Conservation (phyloP, 2,888 invertebrate genomes). For the Nineta flava region DNA sequence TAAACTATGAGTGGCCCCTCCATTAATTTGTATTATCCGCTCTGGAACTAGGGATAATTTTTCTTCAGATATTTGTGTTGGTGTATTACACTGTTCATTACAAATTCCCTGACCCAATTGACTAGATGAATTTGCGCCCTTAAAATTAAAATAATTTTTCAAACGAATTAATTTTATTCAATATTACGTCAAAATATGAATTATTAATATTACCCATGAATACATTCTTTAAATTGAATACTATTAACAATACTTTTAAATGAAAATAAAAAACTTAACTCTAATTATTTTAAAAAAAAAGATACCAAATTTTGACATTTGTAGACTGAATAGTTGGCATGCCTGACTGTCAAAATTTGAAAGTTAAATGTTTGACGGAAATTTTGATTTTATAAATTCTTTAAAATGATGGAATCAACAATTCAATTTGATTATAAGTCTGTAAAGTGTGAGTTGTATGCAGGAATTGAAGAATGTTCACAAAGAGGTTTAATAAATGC, state of each 20-base stretch:
- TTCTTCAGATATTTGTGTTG: slow-evolving; percentile 20
- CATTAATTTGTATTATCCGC: slow-evolving; percentile 44
- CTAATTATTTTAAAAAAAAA: too few relatives aligned
- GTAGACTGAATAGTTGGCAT: not conserved
- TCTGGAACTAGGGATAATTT: slow-evolving; percentile 25
- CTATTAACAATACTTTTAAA: not conserved
- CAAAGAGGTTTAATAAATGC: slow-evolving; percentile 65
- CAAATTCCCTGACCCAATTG: slow-evolving; percentile 54
- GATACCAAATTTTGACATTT: too few relatives aligned
- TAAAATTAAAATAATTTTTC: slow-evolving; percentile 8
- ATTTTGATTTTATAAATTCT: not conserved
- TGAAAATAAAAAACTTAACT: not conserved
- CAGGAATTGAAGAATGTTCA: slow-evolving; percentile 55
- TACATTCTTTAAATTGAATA: not conserved
- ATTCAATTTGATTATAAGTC: slow-evolving; percentile 34
- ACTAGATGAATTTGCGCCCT: slow-evolving; percentile 77
- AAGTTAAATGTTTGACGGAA: too few relatives aligned
- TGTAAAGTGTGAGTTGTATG: slow-evolving; percentile 46
- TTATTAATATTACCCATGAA: slow-evolving; percentile 22
- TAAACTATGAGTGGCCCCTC: slow-evolving; percentile 65
- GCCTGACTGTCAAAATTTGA: too few relatives aligned
- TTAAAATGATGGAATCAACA: slow-evolving; percentile 11
- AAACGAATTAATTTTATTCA: too few relatives aligned
- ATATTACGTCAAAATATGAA: not conserved
- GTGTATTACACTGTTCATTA: slow-evolving; percentile 49